Percentiles rank a stretch among this genome's conserved stretches.
Conservation (phyloP, 2,113 vertebrate genomes). For the Tiliqua scincoides region DNA sequence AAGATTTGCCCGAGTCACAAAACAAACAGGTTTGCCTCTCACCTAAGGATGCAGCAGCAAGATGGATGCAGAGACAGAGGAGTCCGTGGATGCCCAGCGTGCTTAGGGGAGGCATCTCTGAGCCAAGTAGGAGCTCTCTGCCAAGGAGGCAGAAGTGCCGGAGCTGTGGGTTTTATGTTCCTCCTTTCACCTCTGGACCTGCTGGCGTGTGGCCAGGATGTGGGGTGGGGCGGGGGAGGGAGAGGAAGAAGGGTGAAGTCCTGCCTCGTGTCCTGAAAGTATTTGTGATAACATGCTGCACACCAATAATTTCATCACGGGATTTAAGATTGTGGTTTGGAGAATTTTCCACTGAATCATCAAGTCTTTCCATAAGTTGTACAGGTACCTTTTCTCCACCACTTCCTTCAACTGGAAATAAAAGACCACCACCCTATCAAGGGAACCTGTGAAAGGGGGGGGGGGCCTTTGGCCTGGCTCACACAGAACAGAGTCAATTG, state of each 20-base stretch:
- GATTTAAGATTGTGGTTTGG: background rate
- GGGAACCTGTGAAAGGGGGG: background rate
- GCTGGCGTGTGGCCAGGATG: background rate
- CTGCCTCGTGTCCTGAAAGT: no score
- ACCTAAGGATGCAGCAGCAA: background rate
- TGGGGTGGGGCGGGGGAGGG: background rate
- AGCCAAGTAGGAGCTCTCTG: background rate
- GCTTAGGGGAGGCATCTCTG: background rate
- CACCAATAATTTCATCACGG: background rate
- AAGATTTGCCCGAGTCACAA: background rate
- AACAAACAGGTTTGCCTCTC: background rate
- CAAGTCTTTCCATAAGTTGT: background rate
- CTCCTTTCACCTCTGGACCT: conserved; percentile 36
- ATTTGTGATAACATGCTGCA: background rate
- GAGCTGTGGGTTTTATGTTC: background rate
- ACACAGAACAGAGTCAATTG: no score
- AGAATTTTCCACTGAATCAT: background rate
- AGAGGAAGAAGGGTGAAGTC: background rate
- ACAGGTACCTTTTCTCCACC: no score
- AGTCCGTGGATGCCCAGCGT: background rate
- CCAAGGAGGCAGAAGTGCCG: background rate
- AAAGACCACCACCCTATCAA: background rate
- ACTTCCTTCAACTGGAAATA: background rate
- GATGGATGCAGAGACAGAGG: background rate
- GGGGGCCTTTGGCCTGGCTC: background rate